Evolutionary conservation across 2,797 vertebrate genomes (phyloP).

Genomic region (Schizothorax lantsangensis): DNA sequence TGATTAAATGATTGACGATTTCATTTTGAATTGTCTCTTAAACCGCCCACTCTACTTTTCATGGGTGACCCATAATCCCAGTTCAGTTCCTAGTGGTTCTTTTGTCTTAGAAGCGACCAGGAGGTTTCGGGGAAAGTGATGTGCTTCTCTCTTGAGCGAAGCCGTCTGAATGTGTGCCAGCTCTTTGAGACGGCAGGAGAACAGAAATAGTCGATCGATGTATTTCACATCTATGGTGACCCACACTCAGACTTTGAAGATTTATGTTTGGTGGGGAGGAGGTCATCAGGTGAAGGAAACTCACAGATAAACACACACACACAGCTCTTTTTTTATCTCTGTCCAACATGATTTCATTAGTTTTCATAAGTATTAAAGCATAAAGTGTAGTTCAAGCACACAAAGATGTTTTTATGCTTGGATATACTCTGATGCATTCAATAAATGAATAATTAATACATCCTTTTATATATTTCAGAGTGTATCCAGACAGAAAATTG

Average conservation of each 20-base stretch:
- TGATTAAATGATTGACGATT: not conserved
- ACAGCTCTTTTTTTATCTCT: not conserved
- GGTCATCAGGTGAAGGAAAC: not conserved
- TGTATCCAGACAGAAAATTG: no score
- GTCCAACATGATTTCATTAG: not conserved
- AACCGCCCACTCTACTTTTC: not conserved
- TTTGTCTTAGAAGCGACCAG: not conserved
- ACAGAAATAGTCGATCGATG: constrained; percentile 79
- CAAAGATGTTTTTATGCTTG: not conserved
- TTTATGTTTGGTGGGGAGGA: not conserved
- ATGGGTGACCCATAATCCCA: not conserved
- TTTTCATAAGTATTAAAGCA: not conserved
- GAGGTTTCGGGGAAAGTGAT: not conserved
- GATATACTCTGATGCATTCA: not conserved
- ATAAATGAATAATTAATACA: not conserved
- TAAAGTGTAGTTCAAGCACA: not conserved
- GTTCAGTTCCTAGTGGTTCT: not conserved
- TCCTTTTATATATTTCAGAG: not conserved
- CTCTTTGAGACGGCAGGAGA: constrained; percentile 53
- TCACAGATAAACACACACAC: not conserved
- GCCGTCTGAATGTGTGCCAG: constrained; percentile 63
- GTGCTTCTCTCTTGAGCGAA: constrained; percentile 46
- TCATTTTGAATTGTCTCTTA: not conserved
- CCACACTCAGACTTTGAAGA: constrained; percentile 20
- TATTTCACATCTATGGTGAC: constrained; percentile 50